phyloP scores from a whole-genome alignment of 2,113 vertebrate genomes.

The Callionymus lyra region DNA sequence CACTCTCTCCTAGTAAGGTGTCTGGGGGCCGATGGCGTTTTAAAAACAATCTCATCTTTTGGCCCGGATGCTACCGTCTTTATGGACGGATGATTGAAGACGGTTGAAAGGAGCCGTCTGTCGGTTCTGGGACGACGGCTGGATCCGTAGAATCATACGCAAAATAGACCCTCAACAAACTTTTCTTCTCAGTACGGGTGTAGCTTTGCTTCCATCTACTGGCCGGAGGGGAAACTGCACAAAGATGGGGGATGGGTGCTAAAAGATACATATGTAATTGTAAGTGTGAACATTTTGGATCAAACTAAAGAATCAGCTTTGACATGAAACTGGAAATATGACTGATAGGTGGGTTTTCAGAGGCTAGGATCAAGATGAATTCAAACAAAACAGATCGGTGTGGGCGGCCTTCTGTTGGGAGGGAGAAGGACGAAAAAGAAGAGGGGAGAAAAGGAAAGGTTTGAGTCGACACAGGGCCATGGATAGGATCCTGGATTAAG shows the following conservation, averaged over 20 bases:
- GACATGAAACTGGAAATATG: too few relatives aligned
- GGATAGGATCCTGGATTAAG: too few relatives aligned
- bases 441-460: too few relatives aligned
- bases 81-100: slow-evolving; percentile 52
- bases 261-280: too few relatives aligned
- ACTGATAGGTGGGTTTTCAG: too few relatives aligned
- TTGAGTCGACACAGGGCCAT: too few relatives aligned
- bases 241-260: neutral
- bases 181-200: slow-evolving; percentile 4
- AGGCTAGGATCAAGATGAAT: too few relatives aligned
- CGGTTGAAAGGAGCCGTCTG: slow-evolving; percentile 51
- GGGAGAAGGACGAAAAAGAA: too few relatives aligned
- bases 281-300: too few relatives aligned
- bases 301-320: too few relatives aligned
- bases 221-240: slow-evolving; percentile 12
- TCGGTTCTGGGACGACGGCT: slow-evolving; percentile 18
- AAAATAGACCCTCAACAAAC: neutral
- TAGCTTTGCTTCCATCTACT: slow-evolving; percentile 63
- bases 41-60: slow-evolving; percentile 24
- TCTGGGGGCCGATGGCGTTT: slow-evolving; percentile 32
- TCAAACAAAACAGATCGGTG: too few relatives aligned
- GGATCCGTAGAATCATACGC: slow-evolving; percentile 29
- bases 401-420: too few relatives aligned
- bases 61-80: slow-evolving; percentile 30
- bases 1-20: slow-evolving; percentile 3